Base-by-base conservation (phyloP, 2,113 vertebrate species). In the Capra hircus region DNA sequence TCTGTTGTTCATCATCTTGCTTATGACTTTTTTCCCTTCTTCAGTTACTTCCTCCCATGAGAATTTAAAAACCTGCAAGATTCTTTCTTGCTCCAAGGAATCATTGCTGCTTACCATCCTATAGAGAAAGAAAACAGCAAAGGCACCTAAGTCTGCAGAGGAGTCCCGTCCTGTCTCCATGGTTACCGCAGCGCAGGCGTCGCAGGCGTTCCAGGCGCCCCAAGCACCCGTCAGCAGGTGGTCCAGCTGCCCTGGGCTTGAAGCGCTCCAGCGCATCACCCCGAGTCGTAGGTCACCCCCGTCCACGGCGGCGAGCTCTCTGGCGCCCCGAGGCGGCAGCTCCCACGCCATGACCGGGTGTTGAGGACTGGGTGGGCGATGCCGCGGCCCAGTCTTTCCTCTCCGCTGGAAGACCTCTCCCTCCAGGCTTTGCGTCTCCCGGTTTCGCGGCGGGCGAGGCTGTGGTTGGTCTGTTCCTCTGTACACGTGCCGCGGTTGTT, bases 191-290 rank as follows among this genome's bases (percentile, higher is more conserved):
- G n/a, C 1, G 48, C 14, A 59, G 28, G 33, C 4, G 1, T 6
- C 53, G 16, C n/a, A 40, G 27, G 11, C 2, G 2, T 40, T 1
- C 6, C 48, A 6, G 27, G 11, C 2, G 2, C 50, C 2, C 6
- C 48, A 6, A 25, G 67, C 67, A 13, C 40, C 67, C 27, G 0
- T 7, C 48, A 1, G 25, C 52, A 13, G 60, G 3, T 40, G 17
- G 30, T 7, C 23, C 30, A 43, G 50, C 30, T 52, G 59, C 43
- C 36, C 19, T 21, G 60, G 48, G 36, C 17, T 3, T 7, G 11
- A 13, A 27, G 15, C 7, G 7, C 5, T 16, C 27, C 2, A 80
- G 64, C 23, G 52, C 55, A 36, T 25, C 17, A 23, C n/a, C 48
- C 21, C 36, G 25, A 43, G 71, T 17, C 7, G 6, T 25, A 12